A percentile compares a stretch with the other conserved stretches of the same genome.
Evolutionary conservation across 2,797 vertebrate species (phyloP).

Genomic region (Macrochelys suwanniensis): DNA sequence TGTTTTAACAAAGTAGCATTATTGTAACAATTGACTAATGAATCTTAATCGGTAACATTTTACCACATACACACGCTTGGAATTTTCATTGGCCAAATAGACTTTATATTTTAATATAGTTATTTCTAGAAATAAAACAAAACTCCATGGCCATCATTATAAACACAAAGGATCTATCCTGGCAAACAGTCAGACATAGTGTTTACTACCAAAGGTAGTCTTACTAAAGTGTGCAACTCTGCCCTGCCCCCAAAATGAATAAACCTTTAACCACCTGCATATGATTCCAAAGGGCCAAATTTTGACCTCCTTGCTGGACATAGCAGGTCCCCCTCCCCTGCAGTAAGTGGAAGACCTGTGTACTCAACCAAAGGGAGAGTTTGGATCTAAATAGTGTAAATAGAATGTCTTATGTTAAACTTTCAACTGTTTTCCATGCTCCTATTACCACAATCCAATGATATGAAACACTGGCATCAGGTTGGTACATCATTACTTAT

Average conservation of each 20-base stretch:
- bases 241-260: not conserved
- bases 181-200: not conserved
- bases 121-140: not conserved
- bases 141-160: not conserved
- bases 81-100: not conserved
- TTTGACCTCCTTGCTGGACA: not conserved
- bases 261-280: not conserved
- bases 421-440: not conserved
- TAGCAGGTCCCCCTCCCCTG: fast-evolving
- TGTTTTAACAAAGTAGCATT: not conserved
- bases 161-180: not conserved
- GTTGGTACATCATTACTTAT: fast-evolving
- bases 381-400: not conserved
- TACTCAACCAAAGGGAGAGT: not conserved
- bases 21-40: not conserved
- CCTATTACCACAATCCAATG: not conserved
- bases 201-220: too few species aligned
- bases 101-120: not conserved
- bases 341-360: not conserved
- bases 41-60: not conserved
- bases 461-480: not conserved
- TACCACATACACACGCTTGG: not conserved
- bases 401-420: not conserved
- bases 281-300: not conserved
- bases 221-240: not conserved